Base-by-base conservation (phyloP, 2,797 vertebrate species). In the Karalla daura region DNA sequence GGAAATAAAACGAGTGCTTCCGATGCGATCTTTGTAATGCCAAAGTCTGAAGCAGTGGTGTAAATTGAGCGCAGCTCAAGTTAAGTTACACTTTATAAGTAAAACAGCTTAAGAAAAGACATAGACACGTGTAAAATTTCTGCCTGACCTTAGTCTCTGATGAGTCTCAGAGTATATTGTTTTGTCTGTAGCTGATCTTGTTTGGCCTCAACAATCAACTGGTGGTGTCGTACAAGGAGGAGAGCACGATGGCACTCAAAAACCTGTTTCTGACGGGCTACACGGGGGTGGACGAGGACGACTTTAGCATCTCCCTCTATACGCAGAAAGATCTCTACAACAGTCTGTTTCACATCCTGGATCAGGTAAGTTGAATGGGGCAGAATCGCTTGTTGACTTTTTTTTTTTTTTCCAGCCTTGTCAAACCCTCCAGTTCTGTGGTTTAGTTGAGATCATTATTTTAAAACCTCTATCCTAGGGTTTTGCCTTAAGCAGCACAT, bases 121-220 rank as follows among this genome's bases (percentile, higher is more conserved):
- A n/a, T n/a, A n/a, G n/a, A n/a, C n/a, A n/a, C n/a, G n/a, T n/a
- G n/a, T n/a, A n/a, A n/a, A n/a, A n/a, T n/a, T n/a, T n/a, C n/a
- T n/a, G n/a, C n/a, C n/a, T n/a, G n/a, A n/a, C n/a, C n/a, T n/a
- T n/a, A n/a, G n/a, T n/a, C n/a, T n/a, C n/a, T n/a, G n/a, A n/a
- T n/a, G n/a, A n/a, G n/a, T n/a, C n/a, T n/a, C n/a, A n/a, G n/a
- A n/a, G n/a, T n/a, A 27, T 7, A 21, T 15, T 44, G 18, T 36
- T 47, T 59, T 30, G 21, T 20, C 28, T 3, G 1, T 45, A 99
- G 98, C 96, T 99, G 33, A 83, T 99, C 52, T 85, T 96, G 33
- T 99, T 99, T 51, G 98, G 98, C 37, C 93, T 99, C 78, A 97
- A 95, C 87, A 99, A 99, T 88, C 97, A 99, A 86, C 87, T 97